A percentile compares a stretch with the other conserved stretches of the same genome.
phyloP scores from a whole-genome alignment of 2,888 invertebrate genomes.

The Netelia virgata region DNA sequence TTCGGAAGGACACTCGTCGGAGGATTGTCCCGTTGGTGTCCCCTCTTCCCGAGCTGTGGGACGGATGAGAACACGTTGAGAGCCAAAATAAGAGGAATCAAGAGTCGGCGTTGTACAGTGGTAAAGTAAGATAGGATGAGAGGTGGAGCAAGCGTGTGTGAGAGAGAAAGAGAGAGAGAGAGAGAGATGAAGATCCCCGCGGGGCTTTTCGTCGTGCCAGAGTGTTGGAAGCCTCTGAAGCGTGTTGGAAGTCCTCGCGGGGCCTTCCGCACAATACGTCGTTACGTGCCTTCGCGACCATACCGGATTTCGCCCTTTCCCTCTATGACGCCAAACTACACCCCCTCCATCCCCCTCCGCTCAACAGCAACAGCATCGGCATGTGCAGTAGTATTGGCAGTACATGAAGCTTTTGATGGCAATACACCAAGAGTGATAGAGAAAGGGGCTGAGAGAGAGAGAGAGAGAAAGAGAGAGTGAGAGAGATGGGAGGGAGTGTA shows the following conservation, averaged over 20 bases:
- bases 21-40: conserved; percentile 38
- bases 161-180: conserved; percentile 13
- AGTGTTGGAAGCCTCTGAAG: conserved; percentile 58
- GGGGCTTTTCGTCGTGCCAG: conserved; percentile 52
- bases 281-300: conserved; percentile 75
- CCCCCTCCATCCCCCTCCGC: conserved; percentile 8
- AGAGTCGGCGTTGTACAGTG: conserved; percentile 21
- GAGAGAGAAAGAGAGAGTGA: not conserved
- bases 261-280: conserved; percentile 81
- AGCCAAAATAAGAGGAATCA: conserved; percentile 23
- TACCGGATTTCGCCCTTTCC: conserved; percentile 50
- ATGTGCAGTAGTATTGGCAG: conserved; percentile 55
- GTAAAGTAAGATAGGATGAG: conserved; percentile 33
- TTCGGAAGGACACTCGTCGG: conserved; percentile 56
- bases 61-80: conserved; percentile 24
- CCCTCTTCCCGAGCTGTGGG: conserved; percentile 14
- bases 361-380: conserved; percentile 57
- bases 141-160: not conserved
- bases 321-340: conserved; percentile 56
- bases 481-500: not conserved
- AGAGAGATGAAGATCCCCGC: conserved; percentile 44
- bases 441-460: not conserved
- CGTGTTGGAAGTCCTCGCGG: conserved; percentile 77
- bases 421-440: conserved; percentile 9
- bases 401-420: conserved; percentile 48